A percentile compares a stretch with the other conserved stretches of the same genome.
These are phyloP conservation scores for Hypsopygia costalis DNA, from an alignment of 2,888 invertebrate genomes.

Conservation along the genomic window DNA sequence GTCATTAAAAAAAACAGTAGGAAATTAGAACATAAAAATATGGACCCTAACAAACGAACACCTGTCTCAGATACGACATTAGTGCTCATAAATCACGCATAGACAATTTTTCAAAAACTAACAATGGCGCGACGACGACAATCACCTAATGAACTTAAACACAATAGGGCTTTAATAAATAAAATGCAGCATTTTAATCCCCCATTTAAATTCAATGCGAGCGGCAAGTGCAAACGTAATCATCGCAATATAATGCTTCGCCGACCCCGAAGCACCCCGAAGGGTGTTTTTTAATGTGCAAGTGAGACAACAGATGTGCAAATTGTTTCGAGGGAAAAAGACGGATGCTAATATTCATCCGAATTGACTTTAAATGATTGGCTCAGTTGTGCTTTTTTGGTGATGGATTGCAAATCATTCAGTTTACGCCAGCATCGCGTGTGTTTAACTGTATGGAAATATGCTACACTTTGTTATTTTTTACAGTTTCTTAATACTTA, in stretches of 20 bases:
- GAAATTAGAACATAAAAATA: too few species aligned
- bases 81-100: conserved; percentile 19
- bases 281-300: conserved; percentile 47
- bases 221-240: conserved; percentile 76
- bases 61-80: too few species aligned
- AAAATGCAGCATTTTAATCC: conserved; percentile 73
- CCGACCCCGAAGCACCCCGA: conserved; percentile 51
- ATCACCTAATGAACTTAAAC: conserved; percentile 67
- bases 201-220: conserved; percentile 78
- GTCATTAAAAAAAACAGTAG: too few species aligned
- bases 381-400: conserved; percentile 62
- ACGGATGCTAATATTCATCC: conserved; percentile 51
- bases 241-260: conserved; percentile 78
- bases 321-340: conserved; percentile 29
- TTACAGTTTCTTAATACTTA: too few species aligned
- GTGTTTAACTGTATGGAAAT: conserved; percentile 18
- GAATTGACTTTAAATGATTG: conserved; percentile 78
- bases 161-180: conserved; percentile 75
- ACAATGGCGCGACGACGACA: conserved; percentile 47
- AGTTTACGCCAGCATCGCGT: conserved; percentile 38
- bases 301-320: conserved; percentile 33
- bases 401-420: conserved; percentile 75
- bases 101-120: conserved; percentile 27
- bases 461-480: conserved; percentile 20
- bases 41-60: too few species aligned